Percentiles rank a stretch among this genome's conserved stretches.
Conservation (phyloP, 2,113 vertebrate genomes). For the Ivindomyrus marchei region DNA sequence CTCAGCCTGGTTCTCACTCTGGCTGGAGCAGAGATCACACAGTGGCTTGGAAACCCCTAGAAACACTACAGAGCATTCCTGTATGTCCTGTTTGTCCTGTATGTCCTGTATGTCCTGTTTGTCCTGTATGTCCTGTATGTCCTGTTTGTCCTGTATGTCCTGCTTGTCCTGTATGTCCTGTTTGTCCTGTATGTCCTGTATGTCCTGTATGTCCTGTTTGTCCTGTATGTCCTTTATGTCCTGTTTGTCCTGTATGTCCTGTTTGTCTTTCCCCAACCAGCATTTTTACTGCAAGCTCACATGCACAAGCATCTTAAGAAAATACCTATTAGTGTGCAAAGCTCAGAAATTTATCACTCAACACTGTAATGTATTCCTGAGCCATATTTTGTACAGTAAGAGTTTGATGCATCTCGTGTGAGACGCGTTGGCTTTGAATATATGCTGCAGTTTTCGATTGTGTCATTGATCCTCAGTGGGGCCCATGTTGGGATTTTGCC, state of each 20-base stretch:
- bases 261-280: neutral
- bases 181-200: no score
- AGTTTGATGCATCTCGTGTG: neutral
- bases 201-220: no score
- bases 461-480: neutral
- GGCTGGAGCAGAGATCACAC: neutral
- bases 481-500: neutral
- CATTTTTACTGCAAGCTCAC: neutral
- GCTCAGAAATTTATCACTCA: neutral
- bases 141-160: no score
- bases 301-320: neutral
- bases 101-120: no score
- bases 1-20: neutral
- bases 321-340: neutral
- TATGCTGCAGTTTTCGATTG: neutral
- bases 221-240: no score
- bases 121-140: no score
- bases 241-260: no score
- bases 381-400: neutral
- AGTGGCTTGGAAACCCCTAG: neutral
- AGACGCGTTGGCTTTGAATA: neutral
- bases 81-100: neutral
- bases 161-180: no score
- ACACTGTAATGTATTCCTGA: neutral
- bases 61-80: neutral